Evolutionary conservation across 2,797 vertebrate genomes (phyloP), one percentile per base, ranked within the genome.

Genomic region (Rhynchonycteris naso): DNA sequence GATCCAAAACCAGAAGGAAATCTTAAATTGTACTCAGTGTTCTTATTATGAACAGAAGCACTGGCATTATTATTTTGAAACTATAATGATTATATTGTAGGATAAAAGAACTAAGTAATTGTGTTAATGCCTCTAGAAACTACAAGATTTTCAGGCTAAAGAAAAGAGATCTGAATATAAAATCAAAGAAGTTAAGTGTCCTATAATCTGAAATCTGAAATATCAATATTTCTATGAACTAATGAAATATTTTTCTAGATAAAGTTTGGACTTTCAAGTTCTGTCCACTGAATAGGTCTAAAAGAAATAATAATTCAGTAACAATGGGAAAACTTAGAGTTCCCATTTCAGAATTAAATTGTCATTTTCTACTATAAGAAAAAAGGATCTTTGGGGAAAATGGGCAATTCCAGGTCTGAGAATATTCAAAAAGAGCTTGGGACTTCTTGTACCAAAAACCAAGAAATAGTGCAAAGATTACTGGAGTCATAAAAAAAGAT

Each of bases 201-300:
- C 24, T 74, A 28, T 26, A 91, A 76, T 66, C 33, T 76, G 6
- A 71, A 83, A 88, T 86, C 66, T 66, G 11, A 71, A n/a, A 87
- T 88, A 66, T 9, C 16, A 74, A 30, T 69, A 65, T 54, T 43
- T 15, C 66, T 47, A 19, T 74, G 47, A 92, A 71, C 4, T 86
- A 15, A 91, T 43, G 26, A 88, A 86, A 58, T 33, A 78, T 63
- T 91, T 95, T 76, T 43, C 3, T 75, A 21, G 6, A 71, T 50
- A 85, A 76, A 66, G 4, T 56, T 65, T 88, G n/a, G 22, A 35
- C 43, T 83, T 88, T 74, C 78, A 96, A 84, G 35, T 88, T 84
- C 9, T 75, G 1, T 58, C 11, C 6, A 35, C 68, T 78, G 7
- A 84, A 58, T 12, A 43, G 15, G 13, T 68, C 7, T 50, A 15